Base-by-base conservation (phyloP, 2,888 invertebrate genomes). In the Andrena bicolor region DNA sequence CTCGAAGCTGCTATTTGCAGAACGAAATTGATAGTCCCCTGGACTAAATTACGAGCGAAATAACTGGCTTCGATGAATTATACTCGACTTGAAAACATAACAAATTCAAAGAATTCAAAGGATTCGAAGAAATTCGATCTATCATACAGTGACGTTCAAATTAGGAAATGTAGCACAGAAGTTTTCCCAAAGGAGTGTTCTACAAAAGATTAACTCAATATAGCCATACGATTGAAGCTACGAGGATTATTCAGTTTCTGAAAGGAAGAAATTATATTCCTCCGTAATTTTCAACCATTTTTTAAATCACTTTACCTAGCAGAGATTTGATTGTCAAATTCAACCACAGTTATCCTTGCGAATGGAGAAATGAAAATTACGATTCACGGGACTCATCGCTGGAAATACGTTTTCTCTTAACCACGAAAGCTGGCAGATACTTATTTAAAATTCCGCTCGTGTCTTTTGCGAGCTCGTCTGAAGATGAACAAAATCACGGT, bases 401-500 rank as follows among this genome's bases (percentile, higher is more conserved):
- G 75, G 75, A 76, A 79, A 76, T 80, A 83, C 73, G 63, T 83
- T 86, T 74, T 68, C 68, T 48, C 65, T 80, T 80, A 83, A 84
- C 82, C 86, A 64, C 81, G 66, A 71, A 51, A 79, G 78, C 74
- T 48, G 56, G 65, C 68, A 69, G 71, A 82, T 76, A 66, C 83
- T 85, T 76, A 74, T 76, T 86, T 87, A 75, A 86, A 87, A 87
- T 87, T 87, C 86, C 74, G 16, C 30, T 60, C 85, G 76, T 72
- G 71, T 49, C 65, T 76, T 78, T 75, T 35, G 51, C 70, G 23
- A 56, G 26, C 56, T 66, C 64, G 49, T 35, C 64, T 51, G 65
- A 68, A 58, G 63, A 79, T 69, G 80, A 79, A 79, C 73, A 69
- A 81, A 81, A 79, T 81, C 74, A 74, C 64, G 74, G 53, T 20